Percentiles rank a stretch among this genome's conserved stretches.
phyloP scores from a whole-genome alignment of 1,140 invertebrate species.

The Diachasmimorpha longicaudata region DNA sequence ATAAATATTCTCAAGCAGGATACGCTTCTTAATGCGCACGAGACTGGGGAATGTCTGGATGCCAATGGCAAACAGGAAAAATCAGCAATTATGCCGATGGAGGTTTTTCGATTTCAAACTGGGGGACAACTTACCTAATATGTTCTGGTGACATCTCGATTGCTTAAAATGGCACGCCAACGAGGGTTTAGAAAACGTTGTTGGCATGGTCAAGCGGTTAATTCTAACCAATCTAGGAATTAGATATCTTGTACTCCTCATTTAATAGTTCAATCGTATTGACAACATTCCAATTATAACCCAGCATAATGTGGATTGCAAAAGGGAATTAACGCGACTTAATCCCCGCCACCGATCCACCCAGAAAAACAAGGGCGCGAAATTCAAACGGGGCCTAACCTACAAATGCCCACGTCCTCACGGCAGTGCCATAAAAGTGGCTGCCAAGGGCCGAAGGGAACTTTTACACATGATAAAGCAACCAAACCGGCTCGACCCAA shows the following conservation, averaged over 20 bases:
- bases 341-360: no score
- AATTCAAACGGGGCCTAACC: no score
- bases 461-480: no score
- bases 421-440: no score
- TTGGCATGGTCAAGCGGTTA: neutral
- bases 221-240: neutral
- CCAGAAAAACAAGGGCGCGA: no score
- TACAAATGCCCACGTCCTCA: no score
- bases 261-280: constrained; percentile 52
- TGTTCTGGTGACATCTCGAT: neutral
- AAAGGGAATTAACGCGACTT: no score
- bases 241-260: constrained; percentile 24
- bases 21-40: neutral
- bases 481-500: no score
- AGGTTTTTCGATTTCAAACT: neutral
- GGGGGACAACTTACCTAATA: constrained; percentile 22
- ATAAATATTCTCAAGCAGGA: constrained; percentile 5
- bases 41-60: neutral
- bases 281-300: constrained; percentile 50
- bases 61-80: neutral
- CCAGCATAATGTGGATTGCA: no score
- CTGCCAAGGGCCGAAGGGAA: no score
- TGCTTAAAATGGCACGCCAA: neutral
- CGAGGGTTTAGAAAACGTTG: neutral
- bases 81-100: neutral